These are phyloP conservation scores for Platysternon megacephalum DNA, from an alignment of 2,113 vertebrate species.

Conservation along the genomic window DNA sequence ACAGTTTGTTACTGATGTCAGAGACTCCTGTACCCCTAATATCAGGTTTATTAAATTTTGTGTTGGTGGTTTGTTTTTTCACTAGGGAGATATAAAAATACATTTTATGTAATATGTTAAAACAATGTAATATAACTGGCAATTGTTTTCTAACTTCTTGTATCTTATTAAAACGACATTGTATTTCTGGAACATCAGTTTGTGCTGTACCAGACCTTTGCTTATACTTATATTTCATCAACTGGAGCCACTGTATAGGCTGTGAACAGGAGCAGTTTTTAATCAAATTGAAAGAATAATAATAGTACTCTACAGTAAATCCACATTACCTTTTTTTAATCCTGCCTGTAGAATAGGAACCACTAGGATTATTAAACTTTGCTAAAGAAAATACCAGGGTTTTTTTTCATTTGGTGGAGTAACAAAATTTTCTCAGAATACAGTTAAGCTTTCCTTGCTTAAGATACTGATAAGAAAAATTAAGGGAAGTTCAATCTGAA, in stretches of 20 bases:
- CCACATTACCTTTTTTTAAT: slow-evolving; percentile 60
- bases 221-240: neutral
- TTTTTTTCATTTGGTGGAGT: slow-evolving; percentile 16
- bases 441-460: slow-evolving; percentile 47
- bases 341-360: slow-evolving; percentile 49
- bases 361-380: slow-evolving; percentile 65
- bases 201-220: neutral
- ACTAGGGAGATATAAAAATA: neutral
- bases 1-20: neutral
- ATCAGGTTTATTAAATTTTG: neutral
- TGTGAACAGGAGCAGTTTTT: slow-evolving; percentile 9
- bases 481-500: slow-evolving; percentile 71
- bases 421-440: slow-evolving; percentile 53
- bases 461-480: slow-evolving; percentile 67
- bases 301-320: slow-evolving; percentile 38
- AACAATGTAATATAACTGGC: neutral
- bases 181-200: neutral
- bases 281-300: slow-evolving; percentile 52
- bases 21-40: neutral
- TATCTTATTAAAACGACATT: neutral
- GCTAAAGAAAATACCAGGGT: slow-evolving; percentile 11
- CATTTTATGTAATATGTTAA: neutral
- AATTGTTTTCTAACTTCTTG: neutral
- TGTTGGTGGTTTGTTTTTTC: neutral
- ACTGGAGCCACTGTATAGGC: neutral